phyloP scores from a whole-genome alignment of 2,113 vertebrate genomes.

The Xyrauchen texanus region DNA sequence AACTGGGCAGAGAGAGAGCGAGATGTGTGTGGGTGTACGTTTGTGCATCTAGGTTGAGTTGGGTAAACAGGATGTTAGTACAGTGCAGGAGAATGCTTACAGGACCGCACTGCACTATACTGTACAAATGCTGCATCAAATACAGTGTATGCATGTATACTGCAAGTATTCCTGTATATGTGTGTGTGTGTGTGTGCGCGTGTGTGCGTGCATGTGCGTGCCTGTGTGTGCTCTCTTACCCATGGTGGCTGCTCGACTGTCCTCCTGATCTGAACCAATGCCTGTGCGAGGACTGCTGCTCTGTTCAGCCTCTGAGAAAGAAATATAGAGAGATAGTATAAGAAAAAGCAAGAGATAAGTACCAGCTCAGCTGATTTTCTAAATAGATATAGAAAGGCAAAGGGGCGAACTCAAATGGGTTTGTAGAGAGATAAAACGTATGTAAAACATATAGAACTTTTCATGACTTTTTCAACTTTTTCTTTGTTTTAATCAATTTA shows the following conservation, averaged over 20 bases:
- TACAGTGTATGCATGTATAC: background rate
- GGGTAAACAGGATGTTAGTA: conserved; percentile 56
- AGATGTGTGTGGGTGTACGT: conserved; percentile 25
- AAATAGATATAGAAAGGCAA: background rate
- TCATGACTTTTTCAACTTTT: no score
- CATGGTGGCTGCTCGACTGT: conserved; percentile 88
- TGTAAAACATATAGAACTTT: no score
- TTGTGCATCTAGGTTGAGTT: conserved; percentile 39
- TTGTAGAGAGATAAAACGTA: no score
- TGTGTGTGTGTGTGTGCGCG: background rate
- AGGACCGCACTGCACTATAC: conserved; percentile 12
- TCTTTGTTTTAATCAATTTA: no score
- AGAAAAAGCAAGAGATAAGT: conserved; percentile 18
- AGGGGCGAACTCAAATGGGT: no score
- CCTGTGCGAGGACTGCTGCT: conserved; percentile 86
- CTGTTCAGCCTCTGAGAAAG: conserved; percentile 85
- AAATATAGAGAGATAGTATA: conserved; percentile 18
- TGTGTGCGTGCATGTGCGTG: background rate
- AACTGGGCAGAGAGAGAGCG: conserved; percentile 19
- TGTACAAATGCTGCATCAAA: conserved; percentile 23
- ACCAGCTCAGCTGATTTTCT: background rate
- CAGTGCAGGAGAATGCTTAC: conserved; percentile 40
- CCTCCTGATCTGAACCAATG: conserved; percentile 91
- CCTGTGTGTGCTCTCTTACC: conserved; percentile 75
- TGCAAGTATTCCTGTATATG: background rate